These are phyloP conservation scores for Hafferia zeledoni DNA, from an alignment of 2,797 vertebrate genomes.

Conservation along the genomic window DNA sequence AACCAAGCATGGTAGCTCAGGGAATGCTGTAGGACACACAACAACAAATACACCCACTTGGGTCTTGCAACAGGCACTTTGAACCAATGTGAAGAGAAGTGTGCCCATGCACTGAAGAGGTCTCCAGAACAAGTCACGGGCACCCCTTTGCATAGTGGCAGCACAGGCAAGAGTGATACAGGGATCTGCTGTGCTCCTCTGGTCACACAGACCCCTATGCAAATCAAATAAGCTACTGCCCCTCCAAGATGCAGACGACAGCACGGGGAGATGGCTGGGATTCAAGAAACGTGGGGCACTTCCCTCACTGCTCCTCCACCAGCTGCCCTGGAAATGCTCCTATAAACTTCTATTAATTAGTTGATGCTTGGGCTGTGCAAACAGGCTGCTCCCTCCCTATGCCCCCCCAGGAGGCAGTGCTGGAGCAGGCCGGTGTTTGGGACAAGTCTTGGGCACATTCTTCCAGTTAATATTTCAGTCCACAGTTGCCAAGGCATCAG, in stretches of 20 bases:
- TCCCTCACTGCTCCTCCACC: background rate
- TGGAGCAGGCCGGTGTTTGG: slow-evolving; percentile 31
- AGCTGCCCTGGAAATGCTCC: slow-evolving; percentile 76
- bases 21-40: background rate
- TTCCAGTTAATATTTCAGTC: slow-evolving; percentile 69
- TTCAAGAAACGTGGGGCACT: background rate
- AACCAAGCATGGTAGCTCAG: background rate
- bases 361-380: slow-evolving; percentile 76
- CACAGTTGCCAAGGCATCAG: slow-evolving; percentile 50
- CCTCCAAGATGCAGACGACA: background rate
- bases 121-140: background rate
- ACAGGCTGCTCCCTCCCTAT: slow-evolving; percentile 44
- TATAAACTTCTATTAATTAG: slow-evolving; percentile 79
- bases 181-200: background rate
- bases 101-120: background rate
- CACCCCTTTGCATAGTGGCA: background rate
- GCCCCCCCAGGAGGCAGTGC: slow-evolving; percentile 21
- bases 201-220: background rate
- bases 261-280: background rate
- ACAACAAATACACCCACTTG: background rate
- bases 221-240: background rate
- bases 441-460: slow-evolving; percentile 59
- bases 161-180: background rate
- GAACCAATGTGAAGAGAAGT: background rate
- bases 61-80: background rate